phyloP scores from a whole-genome alignment of 2,888 invertebrate species.

The Cyrtodaria siliqua region DNA sequence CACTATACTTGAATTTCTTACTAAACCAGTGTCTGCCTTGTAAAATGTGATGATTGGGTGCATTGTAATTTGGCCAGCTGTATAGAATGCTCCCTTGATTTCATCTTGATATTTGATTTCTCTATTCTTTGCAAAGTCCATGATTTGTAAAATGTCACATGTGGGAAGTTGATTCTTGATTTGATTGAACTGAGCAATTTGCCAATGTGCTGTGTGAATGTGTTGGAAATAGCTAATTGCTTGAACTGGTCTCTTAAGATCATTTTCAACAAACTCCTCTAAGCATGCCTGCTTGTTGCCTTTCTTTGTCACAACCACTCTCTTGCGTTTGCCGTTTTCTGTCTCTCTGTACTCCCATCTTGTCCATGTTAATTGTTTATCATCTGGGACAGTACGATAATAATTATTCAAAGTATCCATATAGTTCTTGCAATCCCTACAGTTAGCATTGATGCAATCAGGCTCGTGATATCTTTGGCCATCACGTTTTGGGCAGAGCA shows the following conservation, averaged over 20 bases:
- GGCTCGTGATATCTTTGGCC: conserved; percentile 31
- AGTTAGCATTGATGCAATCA: conserved; percentile 34
- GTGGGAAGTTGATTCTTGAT: conserved; percentile 42
- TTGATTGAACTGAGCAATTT: conserved; percentile 43
- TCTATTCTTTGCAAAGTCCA: conserved; percentile 88
- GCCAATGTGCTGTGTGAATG: conserved; percentile 53
- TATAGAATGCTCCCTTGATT: conserved; percentile 44
- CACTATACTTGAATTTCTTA: conserved; percentile 32
- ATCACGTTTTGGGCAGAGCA: conserved; percentile 42
- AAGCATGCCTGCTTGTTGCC: conserved; percentile 34
- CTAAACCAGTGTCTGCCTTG: conserved; percentile 24
- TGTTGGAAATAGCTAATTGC: conserved; percentile 38
- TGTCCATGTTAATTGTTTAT: conserved; percentile 40
- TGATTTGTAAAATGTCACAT: conserved; percentile 26
- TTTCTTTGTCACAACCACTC: conserved; percentile 29
- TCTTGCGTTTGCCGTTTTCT: conserved; percentile 28
- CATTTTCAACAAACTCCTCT: conserved; percentile 36
- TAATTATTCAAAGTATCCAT: conserved; percentile 22
- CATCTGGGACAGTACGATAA: conserved; percentile 18
- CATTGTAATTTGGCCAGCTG: conserved; percentile 46
- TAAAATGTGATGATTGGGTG: conserved; percentile 58
- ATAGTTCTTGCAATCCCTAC: conserved; percentile 36
- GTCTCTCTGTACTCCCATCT: conserved; percentile 30
- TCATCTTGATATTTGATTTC: conserved; percentile 50
- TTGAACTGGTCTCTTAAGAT: conserved; percentile 42